Evolutionary conservation across 1,140 invertebrate genomes (phyloP).

Genomic region (Drosophila santomea): DNA sequence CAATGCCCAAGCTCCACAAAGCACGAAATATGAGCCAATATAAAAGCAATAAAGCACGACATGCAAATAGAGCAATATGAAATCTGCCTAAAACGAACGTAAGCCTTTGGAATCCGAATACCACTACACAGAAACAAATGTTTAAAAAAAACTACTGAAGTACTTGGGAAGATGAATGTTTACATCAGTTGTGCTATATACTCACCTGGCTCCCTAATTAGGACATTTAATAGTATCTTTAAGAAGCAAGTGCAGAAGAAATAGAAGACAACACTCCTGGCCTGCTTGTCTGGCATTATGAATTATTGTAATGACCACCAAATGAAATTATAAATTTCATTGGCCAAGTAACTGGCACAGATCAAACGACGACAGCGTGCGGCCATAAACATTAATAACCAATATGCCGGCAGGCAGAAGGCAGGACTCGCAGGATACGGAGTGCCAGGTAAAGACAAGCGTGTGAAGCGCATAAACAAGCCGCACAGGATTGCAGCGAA

Average conservation of each 20-base stretch:
- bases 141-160: not conserved
- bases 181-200: no score
- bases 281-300: constrained; percentile 15
- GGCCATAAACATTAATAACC: constrained; percentile 79
- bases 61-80: constrained; percentile 58
- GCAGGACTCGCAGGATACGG: not conserved
- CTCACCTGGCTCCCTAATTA: no score
- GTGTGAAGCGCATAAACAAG: constrained; percentile 80
- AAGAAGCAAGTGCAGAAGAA: no score
- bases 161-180: no score
- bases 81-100: constrained; percentile 53
- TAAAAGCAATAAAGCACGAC: constrained; percentile 72
- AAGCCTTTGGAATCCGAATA: constrained; percentile 24
- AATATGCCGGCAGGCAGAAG: constrained; percentile 53
- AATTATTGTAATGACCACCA: constrained; percentile 61
- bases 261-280: no score
- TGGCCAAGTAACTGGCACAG: constrained; percentile 48
- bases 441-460: constrained; percentile 55
- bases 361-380: constrained; percentile 57
- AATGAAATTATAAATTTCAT: constrained; percentile 76
- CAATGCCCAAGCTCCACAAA: constrained; percentile 4
- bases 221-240: no score
- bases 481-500: constrained; percentile 58
- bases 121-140: not conserved
- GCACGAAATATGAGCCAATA: constrained; percentile 81